Conservation (phyloP, 2,797 vertebrate genomes). For the Chloroceryle amazona region DNA sequence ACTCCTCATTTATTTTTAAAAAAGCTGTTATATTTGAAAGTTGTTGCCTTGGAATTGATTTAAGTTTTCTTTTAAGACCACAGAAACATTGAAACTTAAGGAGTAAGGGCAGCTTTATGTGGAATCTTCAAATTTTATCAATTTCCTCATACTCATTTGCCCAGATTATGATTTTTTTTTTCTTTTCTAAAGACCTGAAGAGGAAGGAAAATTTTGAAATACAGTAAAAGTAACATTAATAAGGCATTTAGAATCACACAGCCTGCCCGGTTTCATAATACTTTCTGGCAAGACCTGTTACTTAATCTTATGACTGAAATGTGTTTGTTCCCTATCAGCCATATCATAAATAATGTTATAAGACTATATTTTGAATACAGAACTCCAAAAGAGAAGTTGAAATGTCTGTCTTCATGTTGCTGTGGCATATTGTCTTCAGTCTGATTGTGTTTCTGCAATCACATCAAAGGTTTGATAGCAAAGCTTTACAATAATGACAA, state of each 20-base stretch:
- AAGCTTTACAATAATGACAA: background rate
- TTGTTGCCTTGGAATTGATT: background rate
- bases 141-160: background rate
- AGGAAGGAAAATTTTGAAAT: constrained; percentile 52
- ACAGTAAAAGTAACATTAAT: background rate
- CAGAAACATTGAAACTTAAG: background rate
- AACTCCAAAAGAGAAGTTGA: background rate
- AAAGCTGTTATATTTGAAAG: background rate
- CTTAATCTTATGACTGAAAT: constrained; percentile 12
- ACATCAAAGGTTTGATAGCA: background rate
- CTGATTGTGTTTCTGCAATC: background rate
- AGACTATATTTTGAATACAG: background rate
- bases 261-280: constrained; percentile 15
- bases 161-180: background rate
- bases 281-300: constrained; percentile 21
- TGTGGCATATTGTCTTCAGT: background rate
- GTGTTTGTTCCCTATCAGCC: background rate
- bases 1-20: background rate
- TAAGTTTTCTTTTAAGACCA: background rate
- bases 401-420: background rate
- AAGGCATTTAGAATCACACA: background rate
- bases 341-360: background rate
- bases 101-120: background rate
- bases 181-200: background rate
- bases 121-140: background rate